phyloP scores from a whole-genome alignment of 2,797 vertebrate species.

The Micrastur ruficollis region DNA sequence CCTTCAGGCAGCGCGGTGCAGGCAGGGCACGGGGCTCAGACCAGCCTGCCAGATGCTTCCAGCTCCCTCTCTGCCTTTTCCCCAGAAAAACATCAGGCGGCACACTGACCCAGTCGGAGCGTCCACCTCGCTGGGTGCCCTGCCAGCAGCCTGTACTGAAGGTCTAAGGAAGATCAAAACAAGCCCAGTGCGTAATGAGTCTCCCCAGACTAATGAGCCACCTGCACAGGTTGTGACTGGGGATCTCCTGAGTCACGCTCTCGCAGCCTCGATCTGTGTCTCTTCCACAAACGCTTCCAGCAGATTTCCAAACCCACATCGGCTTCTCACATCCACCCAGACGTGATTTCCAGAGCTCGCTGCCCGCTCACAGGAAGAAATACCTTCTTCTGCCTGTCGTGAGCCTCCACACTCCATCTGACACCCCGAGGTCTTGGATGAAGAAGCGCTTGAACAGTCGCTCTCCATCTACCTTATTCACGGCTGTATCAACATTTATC shows the following conservation, averaged over 20 bases:
- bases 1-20: accelerated
- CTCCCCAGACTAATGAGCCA: neutral
- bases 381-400: neutral
- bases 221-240: neutral
- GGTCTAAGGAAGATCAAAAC: neutral
- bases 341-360: slow-evolving; percentile 15
- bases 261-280: neutral
- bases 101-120: neutral
- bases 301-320: slow-evolving; percentile 12
- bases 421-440: neutral
- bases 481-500: neutral
- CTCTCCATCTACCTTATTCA: neutral
- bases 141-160: neutral
- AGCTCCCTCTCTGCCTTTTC: neutral
- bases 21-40: neutral
- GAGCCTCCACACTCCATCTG: slow-evolving; percentile 35
- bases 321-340: slow-evolving; percentile 15
- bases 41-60: neutral
- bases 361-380: neutral
- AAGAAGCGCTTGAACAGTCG: slow-evolving; percentile 8
- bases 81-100: neutral
- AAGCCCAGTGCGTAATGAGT: neutral
- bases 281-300: slow-evolving; percentile 22
- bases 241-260: slow-evolving; percentile 18
- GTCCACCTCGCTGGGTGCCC: neutral